Evolutionary conservation across 2,113 vertebrate genomes (phyloP).

Genomic region (Paedocypris sp.): DNA sequence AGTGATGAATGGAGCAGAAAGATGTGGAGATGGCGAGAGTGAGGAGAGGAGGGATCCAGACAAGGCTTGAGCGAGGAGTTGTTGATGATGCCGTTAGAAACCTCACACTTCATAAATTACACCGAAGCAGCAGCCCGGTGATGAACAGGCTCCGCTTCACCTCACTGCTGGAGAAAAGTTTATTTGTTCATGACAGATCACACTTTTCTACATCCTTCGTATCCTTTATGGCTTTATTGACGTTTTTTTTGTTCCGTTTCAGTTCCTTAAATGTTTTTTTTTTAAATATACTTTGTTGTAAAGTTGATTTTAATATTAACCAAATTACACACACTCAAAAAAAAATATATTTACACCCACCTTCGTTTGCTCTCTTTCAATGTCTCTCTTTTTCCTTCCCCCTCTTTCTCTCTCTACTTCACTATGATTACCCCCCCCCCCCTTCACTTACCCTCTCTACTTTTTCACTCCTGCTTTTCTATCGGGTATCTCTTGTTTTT

Average conservation of each 20-base stretch:
- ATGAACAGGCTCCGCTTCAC: conserved; percentile 18
- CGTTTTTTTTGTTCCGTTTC: background rate
- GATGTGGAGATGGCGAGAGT: background rate
- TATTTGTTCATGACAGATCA: conserved; percentile 14
- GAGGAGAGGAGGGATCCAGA: background rate
- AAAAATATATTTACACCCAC: no score
- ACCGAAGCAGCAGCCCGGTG: conserved; percentile 24
- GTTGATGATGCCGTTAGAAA: conserved; percentile 31
- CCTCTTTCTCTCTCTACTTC: no score
- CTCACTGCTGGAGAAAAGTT: conserved; percentile 15
- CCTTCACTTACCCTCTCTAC: no score
- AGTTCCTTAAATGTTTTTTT: background rate
- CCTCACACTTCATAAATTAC: conserved; percentile 30
- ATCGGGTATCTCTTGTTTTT: no score
- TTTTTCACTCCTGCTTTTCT: no score
- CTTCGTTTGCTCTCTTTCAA: no score
- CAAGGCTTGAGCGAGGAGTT: conserved; percentile 6
- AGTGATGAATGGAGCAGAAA: conserved; percentile 20
- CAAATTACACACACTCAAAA: no score
- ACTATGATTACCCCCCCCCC: no score
- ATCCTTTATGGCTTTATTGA: background rate
- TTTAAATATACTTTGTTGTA: background rate
- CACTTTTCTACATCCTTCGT: background rate
- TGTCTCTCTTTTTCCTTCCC: no score
- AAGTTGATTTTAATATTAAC: no score